A percentile compares a stretch with the other conserved stretches of the same genome.
Evolutionary conservation across 2,797 vertebrate genomes (phyloP).

Genomic region (Loris lydekkerianus): DNA sequence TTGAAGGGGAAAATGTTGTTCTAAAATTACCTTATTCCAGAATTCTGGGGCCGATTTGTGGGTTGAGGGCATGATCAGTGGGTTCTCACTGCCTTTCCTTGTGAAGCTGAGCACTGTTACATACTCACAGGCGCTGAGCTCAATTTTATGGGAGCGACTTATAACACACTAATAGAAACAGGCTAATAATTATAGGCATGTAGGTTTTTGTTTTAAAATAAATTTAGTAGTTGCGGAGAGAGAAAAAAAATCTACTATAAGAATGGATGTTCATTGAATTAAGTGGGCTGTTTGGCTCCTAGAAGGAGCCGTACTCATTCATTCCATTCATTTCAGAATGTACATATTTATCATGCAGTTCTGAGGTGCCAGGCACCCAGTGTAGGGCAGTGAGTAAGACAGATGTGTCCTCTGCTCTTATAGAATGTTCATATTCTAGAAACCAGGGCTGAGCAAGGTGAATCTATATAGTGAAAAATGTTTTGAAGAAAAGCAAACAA

Average conservation of each 20-base stretch:
- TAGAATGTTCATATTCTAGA: neutral
- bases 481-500: neutral
- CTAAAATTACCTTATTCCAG: neutral
- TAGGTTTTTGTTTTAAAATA: neutral
- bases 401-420: neutral
- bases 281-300: neutral
- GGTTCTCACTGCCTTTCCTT: neutral
- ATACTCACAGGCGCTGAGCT: neutral
- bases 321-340: constrained; percentile 13
- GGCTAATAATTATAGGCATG: neutral
- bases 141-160: neutral
- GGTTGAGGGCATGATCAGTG: neutral
- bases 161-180: neutral
- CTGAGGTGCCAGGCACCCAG: neutral
- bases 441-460: neutral
- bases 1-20: neutral
- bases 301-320: neutral
- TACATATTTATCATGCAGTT: neutral
- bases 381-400: neutral
- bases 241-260: neutral
- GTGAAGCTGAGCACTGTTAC: neutral
- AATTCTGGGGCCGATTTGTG: neutral
- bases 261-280: neutral
- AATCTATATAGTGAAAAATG: neutral
- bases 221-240: neutral